These are phyloP conservation scores for Uromys caudimaculatus DNA, from an alignment of 2,797 vertebrate genomes.

Conservation along the genomic window DNA sequence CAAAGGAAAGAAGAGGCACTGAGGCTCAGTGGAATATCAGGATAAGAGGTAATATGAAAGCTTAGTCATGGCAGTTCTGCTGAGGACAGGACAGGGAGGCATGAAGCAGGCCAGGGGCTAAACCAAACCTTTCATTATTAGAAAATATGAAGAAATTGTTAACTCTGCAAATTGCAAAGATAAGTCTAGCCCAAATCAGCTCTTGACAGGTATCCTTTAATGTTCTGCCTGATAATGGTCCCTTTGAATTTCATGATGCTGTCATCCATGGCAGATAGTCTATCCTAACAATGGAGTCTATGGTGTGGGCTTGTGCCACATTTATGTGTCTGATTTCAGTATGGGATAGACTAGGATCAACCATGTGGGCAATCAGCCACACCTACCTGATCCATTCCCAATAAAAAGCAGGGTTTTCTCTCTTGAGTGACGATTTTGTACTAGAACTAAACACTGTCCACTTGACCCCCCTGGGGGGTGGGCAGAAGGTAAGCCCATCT, in stretches of 20 bases:
- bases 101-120: not conserved
- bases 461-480: accelerated
- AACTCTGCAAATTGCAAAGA: not conserved
- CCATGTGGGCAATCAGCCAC: not conserved
- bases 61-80: not conserved
- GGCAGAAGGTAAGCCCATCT: not conserved
- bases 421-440: not conserved
- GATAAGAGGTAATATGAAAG: not conserved
- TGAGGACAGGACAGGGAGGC: not conserved
- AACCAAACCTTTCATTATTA: not conserved
- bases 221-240: not conserved
- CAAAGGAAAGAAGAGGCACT: not conserved
- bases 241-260: too few relatives aligned
- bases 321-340: not conserved
- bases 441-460: not conserved
- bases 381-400: not conserved
- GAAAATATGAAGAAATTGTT: not conserved
- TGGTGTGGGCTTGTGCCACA: not conserved
- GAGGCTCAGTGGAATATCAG: not conserved
- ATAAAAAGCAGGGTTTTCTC: not conserved
- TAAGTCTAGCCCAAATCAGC: not conserved
- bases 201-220: not conserved
- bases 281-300: too few relatives aligned
- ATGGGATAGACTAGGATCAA: too few relatives aligned
- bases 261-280: not conserved